These are phyloP conservation scores for Ambastaia sidthimunki DNA, from an alignment of 2,797 vertebrate species.

Conservation along the genomic window DNA sequence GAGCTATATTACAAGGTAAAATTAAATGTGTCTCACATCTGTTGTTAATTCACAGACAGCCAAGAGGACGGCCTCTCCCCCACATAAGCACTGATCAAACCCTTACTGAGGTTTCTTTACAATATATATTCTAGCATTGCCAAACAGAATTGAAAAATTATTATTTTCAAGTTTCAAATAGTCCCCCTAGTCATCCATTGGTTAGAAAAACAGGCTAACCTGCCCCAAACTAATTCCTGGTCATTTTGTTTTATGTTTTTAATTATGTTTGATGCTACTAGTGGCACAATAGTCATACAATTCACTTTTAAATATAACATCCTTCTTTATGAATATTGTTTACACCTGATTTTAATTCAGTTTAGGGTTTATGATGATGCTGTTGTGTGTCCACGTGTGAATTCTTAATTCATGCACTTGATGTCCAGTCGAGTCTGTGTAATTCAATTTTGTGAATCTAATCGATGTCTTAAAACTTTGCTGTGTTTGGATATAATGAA, in stretches of 20 bases:
- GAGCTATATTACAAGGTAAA: not conserved
- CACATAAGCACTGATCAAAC: conserved; percentile 6
- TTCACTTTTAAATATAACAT: not conserved
- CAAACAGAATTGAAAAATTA: not conserved
- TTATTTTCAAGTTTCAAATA: not conserved
- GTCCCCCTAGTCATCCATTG: not conserved
- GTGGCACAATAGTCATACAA: not conserved
- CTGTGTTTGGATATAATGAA: not conserved
- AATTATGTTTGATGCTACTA: not conserved
- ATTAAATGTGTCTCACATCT: conserved; percentile 18
- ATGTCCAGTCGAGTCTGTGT: not conserved
- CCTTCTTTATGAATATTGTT: not conserved
- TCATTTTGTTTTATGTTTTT: no score
- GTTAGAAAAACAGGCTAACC: not conserved
- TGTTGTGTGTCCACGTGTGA: not conserved
- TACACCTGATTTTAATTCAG: not conserved
- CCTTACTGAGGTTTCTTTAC: not conserved
- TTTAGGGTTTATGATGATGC: not conserved
- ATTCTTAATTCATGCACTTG: not conserved
- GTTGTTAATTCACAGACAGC: conserved; percentile 36
- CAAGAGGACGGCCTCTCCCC: conserved; percentile 10
- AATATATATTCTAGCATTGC: no score
- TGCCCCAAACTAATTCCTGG: no score
- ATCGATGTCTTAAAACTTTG: not conserved
- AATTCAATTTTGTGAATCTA: not conserved